Evolutionary conservation across 2,113 vertebrate species (phyloP), one percentile per base, ranked within the genome.

Genomic region (Stigmatopora nigra): DNA sequence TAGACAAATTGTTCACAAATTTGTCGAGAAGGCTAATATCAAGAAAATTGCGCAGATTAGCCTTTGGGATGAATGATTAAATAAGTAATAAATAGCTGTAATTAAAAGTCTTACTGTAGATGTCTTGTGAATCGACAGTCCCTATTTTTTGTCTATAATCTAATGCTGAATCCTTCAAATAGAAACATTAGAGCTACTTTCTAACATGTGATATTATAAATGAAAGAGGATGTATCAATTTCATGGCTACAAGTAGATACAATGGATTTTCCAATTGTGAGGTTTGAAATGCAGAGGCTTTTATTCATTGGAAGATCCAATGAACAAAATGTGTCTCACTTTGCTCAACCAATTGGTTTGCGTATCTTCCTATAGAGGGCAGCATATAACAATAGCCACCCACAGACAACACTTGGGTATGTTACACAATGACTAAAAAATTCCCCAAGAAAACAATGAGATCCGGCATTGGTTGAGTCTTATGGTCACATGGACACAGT

Each of bases 321-420:
- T 13, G 11, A 17, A 20, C 10, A 16, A 52, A 19, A 20, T 1
- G 10, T 20, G 51, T 52, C 51, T 3, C 47, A 16, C 17, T 7
- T n/a, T 41, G 10, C 51, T 52, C 51, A 52, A 20, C n/a, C 8
- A 55, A 13, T 20, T n/a, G 8, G 12, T 47, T 15, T 63, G 14
- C 14, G 63, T 14, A 3, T 20, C 41, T n/a, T 35, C 60, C 61
- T 63, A 44, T 46, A 71, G 70, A 64, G 65, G 75, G 70, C 71
- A 73, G 63, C 65, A 74, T 44, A 65, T 57, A 31, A 51, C 56
- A 55, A 25, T 25, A 20, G 52, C 22, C 0, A 20, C 51, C 10
- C 11, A 9, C 51, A 14, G 36, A 72, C 65, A 46, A 70, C 25
- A 17, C 11, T 51, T n/a, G 17, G 6, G 16, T 52, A 11, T 52